Percentiles rank a stretch among this genome's conserved stretches.
These are phyloP conservation scores for Anneissia japonica DNA, from an alignment of 35 echinoderm and acorn worm species.

Conservation along the genomic window DNA sequence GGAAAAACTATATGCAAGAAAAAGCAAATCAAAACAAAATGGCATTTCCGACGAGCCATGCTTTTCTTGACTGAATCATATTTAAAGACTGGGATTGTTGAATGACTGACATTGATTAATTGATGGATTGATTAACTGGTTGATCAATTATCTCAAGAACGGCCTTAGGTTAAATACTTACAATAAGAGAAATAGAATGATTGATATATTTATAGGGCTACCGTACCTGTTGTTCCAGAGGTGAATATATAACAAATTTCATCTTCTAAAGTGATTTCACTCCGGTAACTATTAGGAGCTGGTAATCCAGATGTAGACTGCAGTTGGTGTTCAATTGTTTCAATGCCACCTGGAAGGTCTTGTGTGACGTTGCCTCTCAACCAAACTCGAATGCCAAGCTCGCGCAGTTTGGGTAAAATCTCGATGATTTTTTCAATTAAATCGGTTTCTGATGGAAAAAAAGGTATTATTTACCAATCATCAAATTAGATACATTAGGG, in stretches of 20 bases:
- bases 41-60: no score
- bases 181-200: no score
- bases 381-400: slow-evolving; percentile 47
- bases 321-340: not conserved
- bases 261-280: not conserved
- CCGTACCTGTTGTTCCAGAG: not conserved
- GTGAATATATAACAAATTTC: not conserved
- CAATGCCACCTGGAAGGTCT: slow-evolving; percentile 18
- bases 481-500: no score
- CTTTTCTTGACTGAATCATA: no score
- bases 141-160: no score
- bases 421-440: slow-evolving; percentile 26
- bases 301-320: not conserved
- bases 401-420: slow-evolving; percentile 49
- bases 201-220: no score
- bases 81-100: no score
- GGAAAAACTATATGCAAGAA: no score
- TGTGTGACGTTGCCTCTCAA: not conserved
- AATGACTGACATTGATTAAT: no score
- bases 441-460: slow-evolving; percentile 21
- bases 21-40: no score
- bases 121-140: no score
- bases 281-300: slow-evolving; percentile 24
- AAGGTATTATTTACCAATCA: no score
- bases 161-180: not conserved